A percentile compares a stretch with the other conserved stretches of the same genome.
Conservation (phyloP, 2,888 invertebrate genomes). For the Luperina nickerlii region DNA sequence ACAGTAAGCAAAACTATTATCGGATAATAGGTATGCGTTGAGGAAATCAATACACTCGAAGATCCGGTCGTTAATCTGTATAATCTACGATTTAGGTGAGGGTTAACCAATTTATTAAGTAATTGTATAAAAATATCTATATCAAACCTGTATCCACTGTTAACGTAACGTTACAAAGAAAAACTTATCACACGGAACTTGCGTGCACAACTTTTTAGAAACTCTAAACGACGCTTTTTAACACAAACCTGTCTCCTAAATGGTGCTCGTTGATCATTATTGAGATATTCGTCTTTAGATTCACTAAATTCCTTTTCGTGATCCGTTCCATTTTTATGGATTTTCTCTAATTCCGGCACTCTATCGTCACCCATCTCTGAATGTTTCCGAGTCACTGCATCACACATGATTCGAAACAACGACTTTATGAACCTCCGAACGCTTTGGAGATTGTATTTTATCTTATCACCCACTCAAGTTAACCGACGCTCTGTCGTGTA, state of each 20-base stretch:
- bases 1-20: constrained; percentile 19
- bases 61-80: constrained; percentile 43
- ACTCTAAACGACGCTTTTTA: constrained; percentile 22
- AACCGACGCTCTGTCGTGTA: constrained; percentile 51
- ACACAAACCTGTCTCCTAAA: constrained; percentile 85
- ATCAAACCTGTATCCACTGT: constrained; percentile 57
- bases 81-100: constrained; percentile 47
- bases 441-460: constrained; percentile 70
- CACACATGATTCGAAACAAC: constrained; percentile 67
- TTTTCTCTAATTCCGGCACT: constrained; percentile 81
- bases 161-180: neutral
- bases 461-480: constrained; percentile 75
- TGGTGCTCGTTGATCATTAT: constrained; percentile 68
- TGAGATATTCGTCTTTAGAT: constrained; percentile 65
- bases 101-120: constrained; percentile 25
- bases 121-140: constrained; percentile 25
- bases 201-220: constrained; percentile 4
- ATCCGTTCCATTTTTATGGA: constrained; percentile 74
- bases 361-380: constrained; percentile 79
- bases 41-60: constrained; percentile 16
- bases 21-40: constrained; percentile 15
- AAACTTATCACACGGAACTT: constrained; percentile 21
- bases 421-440: constrained; percentile 69
- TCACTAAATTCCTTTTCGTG: constrained; percentile 72
- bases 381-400: constrained; percentile 71